Percentiles rank a stretch among this genome's conserved stretches.
phyloP scores from a whole-genome alignment of 2,888 invertebrate genomes.

The Orthosia gracilis region DNA sequence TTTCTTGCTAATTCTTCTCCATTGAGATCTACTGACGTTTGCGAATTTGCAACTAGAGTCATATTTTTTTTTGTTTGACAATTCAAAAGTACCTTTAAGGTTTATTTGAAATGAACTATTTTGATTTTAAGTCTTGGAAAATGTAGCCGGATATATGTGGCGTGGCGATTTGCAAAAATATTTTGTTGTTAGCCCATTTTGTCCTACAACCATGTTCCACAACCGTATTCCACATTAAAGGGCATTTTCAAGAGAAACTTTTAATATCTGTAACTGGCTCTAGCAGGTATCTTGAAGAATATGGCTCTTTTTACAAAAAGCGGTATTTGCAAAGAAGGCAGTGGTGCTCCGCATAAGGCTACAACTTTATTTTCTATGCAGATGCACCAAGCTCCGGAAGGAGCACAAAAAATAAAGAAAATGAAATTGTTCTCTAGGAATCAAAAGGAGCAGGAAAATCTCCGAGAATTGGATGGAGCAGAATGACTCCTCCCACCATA shows the following conservation, averaged over 20 bases:
- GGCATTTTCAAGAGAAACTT: not conserved
- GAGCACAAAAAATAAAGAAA: too few species aligned
- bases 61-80: too few species aligned
- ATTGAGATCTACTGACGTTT: too few species aligned
- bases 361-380: not conserved
- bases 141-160: not conserved
- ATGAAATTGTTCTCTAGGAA: not conserved
- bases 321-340: not conserved
- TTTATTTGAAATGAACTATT: too few species aligned
- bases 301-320: not conserved
- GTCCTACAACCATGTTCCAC: not conserved
- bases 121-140: not conserved
- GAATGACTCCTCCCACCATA: not conserved
- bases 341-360: not conserved
- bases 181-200: not conserved
- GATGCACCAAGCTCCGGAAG: not conserved
- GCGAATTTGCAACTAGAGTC: too few species aligned
- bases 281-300: not conserved
- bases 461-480: too few species aligned
- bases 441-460: not conserved
- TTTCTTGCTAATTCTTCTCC: too few species aligned
- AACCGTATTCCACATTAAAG: not conserved
- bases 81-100: too few species aligned
- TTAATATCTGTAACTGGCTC: not conserved
- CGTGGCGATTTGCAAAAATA: not conserved